A percentile compares a stretch with the other conserved stretches of the same genome.
phyloP scores from a whole-genome alignment of 2,797 vertebrate species.

The Danio jaintianensis region DNA sequence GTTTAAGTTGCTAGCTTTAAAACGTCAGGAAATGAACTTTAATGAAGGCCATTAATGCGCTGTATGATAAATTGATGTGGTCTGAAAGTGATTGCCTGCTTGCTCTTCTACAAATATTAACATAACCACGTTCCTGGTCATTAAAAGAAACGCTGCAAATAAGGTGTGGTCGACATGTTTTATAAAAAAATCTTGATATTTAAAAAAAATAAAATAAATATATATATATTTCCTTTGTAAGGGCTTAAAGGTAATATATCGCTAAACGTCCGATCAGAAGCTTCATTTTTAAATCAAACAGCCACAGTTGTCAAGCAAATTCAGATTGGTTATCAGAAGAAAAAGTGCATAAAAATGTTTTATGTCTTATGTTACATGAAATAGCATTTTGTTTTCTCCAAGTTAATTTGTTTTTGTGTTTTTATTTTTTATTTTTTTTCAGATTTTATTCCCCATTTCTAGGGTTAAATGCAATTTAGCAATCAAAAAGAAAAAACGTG shows the following conservation, averaged over 20 bases:
- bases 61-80: neutral
- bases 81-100: neutral
- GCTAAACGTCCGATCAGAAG: neutral
- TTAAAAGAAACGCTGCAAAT: neutral
- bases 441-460: too few relatives aligned
- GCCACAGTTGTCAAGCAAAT: neutral
- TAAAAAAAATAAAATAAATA: too few relatives aligned
- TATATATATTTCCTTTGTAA: neutral
- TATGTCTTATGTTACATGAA: too few relatives aligned
- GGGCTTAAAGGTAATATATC: neutral
- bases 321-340: neutral
- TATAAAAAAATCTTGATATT: neutral
- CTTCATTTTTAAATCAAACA: neutral
- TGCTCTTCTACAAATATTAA: neutral
- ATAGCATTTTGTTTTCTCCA: too few relatives aligned
- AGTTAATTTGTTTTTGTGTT: too few relatives aligned
- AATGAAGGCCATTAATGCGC: conserved; percentile 20
- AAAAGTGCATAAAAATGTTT: neutral
- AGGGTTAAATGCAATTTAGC: too few relatives aligned
- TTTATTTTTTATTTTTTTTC: too few relatives aligned
- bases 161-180: neutral
- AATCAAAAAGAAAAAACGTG: too few relatives aligned
- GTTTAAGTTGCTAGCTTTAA: conserved; percentile 11
- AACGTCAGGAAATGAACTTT: neutral
- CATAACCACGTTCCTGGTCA: neutral